These are phyloP conservation scores for Lordiphosa stackelbergi DNA, from an alignment of 1,140 invertebrate species.

Conservation along the genomic window DNA sequence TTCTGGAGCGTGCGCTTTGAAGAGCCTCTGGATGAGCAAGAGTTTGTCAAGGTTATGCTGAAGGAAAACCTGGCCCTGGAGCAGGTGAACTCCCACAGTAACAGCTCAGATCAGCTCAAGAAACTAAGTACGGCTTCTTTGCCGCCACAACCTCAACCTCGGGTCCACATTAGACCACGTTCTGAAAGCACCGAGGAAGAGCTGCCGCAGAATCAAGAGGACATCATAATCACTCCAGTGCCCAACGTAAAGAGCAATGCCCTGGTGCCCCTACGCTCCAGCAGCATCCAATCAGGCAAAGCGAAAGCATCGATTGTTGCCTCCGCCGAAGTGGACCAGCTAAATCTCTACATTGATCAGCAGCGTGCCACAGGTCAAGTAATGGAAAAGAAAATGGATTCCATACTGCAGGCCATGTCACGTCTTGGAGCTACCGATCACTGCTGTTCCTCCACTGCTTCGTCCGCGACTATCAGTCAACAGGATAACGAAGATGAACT, in stretches of 20 bases:
- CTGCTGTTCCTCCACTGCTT: not conserved
- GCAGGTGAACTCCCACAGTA: not conserved
- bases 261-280: not conserved
- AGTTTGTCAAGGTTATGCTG: constrained; percentile 18
- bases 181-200: not conserved
- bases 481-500: constrained; percentile 54
- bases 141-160: constrained; percentile 7
- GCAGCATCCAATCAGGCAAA: not conserved
- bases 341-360: constrained; percentile 18
- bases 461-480: constrained; percentile 16
- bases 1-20: constrained; percentile 65
- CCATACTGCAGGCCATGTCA: constrained; percentile 24
- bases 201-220: not conserved
- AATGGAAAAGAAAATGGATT: constrained; percentile 44
- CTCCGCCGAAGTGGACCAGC: not conserved
- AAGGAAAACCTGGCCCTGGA: constrained; percentile 15
- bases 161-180: not conserved
- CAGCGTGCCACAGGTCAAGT: constrained; percentile 19
- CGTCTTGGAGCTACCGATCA: constrained; percentile 3
- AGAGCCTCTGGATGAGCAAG: constrained; percentile 21
- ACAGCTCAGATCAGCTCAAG: not conserved
- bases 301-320: not conserved
- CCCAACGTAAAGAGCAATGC: not conserved
- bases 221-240: constrained; percentile 3
- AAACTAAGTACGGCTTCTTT: not conserved